Conservation (phyloP, 2,113 vertebrate genomes). For the Pipra filicauda region DNA sequence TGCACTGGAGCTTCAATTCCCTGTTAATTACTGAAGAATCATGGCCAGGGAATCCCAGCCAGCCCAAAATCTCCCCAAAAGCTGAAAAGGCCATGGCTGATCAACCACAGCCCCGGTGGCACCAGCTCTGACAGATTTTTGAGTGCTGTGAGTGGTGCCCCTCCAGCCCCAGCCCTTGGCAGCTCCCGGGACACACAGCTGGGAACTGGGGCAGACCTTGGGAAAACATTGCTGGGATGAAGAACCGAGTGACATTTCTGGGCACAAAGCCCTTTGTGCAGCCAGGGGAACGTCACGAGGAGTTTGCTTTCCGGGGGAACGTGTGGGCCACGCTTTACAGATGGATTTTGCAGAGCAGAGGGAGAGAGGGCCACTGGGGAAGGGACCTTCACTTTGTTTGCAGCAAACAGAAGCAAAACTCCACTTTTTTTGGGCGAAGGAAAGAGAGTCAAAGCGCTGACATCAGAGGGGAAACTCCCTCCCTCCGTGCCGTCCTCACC, state of each 20-base stretch:
- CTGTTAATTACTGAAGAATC: neutral
- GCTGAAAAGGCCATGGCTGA: neutral
- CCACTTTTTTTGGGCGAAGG: neutral
- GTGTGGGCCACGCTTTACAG: neutral
- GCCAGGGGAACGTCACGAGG: neutral
- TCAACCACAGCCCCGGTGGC: neutral
- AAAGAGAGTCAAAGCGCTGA: neutral
- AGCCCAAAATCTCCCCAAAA: neutral
- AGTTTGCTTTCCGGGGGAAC: neutral
- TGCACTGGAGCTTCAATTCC: neutral
- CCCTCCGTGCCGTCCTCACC: neutral
- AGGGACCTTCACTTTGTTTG: neutral
- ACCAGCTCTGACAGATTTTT: neutral
- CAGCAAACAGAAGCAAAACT: slow-evolving; percentile 34
- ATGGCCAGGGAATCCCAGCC: neutral
- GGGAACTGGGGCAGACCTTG: neutral
- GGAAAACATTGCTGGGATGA: neutral
- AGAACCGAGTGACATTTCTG: neutral
- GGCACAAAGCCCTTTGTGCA: neutral
- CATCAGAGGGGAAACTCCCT: slow-evolving; percentile 6
- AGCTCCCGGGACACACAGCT: neutral
- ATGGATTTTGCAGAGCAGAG: neutral
- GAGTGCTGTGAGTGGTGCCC: no score
- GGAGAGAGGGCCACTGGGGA: neutral
- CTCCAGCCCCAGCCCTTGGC: neutral